Evolutionary conservation across 2,797 vertebrate species (phyloP).

Genomic region (Ficedula albicollis): DNA sequence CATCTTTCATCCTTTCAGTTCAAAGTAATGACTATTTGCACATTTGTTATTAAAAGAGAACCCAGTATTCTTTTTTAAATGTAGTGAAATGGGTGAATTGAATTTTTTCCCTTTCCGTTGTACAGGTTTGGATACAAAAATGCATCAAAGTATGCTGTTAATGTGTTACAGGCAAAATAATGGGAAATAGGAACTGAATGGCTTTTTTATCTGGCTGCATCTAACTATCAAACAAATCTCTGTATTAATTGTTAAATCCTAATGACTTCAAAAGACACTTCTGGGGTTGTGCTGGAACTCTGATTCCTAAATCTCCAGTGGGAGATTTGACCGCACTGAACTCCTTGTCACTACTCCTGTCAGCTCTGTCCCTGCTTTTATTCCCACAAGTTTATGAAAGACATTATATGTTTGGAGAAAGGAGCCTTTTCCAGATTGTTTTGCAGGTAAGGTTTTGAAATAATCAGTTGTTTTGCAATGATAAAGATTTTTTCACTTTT

Average conservation of each 20-base stretch:
- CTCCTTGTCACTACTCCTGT: not conserved
- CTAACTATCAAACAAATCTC: constrained; percentile 19
- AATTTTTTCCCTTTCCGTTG: constrained; percentile 4
- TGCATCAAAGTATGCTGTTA: not conserved
- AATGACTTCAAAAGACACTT: not conserved
- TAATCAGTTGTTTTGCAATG: not conserved
- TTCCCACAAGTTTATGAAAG: not conserved
- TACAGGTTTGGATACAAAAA: not conserved
- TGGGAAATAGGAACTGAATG: not conserved
- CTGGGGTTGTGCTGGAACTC: not conserved
- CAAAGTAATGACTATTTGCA: constrained; percentile 7
- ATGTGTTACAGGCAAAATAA: constrained; percentile 10
- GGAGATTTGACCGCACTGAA: not conserved
- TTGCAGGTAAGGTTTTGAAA: not conserved
- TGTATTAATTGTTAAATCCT: constrained; percentile 24
- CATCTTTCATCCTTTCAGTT: constrained; percentile 18
- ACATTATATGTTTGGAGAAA: not conserved
- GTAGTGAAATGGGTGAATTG: not conserved
- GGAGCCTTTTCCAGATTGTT: not conserved
- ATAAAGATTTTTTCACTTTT: not conserved
- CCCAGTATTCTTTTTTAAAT: not conserved
- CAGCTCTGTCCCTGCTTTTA: not conserved
- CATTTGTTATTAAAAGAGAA: not conserved
- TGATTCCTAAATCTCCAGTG: not conserved
- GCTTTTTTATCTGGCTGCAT: not conserved